Evolutionary conservation across 2,888 invertebrate species (phyloP).

Genomic region (Xanthia icteritia): DNA sequence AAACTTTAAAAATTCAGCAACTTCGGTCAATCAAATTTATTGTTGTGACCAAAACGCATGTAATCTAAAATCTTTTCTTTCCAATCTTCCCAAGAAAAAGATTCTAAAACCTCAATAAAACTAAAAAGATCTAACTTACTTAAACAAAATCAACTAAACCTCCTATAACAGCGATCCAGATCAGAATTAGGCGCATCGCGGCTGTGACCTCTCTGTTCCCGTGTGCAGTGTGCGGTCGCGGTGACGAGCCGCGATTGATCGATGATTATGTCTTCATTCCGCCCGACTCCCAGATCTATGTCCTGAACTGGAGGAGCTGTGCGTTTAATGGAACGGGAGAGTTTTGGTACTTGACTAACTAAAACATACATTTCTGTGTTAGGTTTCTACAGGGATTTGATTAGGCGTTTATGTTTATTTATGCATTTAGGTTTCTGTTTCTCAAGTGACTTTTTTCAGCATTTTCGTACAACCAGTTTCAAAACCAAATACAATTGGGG

Average conservation of each 20-base stretch:
- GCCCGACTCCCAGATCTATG: conserved; percentile 69
- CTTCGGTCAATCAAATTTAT: background rate
- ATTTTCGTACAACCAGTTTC: background rate
- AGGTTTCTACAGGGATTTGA: background rate
- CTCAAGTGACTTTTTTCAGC: background rate
- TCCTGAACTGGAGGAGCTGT: conserved; percentile 51
- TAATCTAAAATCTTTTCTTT: background rate
- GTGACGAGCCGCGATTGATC: conserved; percentile 85
- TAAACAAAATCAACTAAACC: conserved; percentile 6
- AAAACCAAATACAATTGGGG: background rate
- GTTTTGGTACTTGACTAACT: conserved; percentile 60
- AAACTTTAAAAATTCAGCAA: no score
- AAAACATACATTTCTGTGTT: background rate
- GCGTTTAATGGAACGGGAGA: background rate
- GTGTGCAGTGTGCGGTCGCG: conserved; percentile 84
- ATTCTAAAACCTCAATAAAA: background rate
- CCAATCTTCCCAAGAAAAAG: background rate
- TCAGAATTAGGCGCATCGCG: conserved; percentile 60
- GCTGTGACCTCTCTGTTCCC: conserved; percentile 69
- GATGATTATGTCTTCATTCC: conserved; percentile 87
- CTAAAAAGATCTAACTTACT: background rate
- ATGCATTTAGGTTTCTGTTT: background rate
- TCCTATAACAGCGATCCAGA: conserved; percentile 15
- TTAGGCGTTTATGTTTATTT: background rate
- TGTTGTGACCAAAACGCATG: background rate